Evolutionary conservation across 2,797 vertebrate genomes (phyloP), one percentile per base, ranked within the genome.

Genomic region (Acanthurus tractus): DNA sequence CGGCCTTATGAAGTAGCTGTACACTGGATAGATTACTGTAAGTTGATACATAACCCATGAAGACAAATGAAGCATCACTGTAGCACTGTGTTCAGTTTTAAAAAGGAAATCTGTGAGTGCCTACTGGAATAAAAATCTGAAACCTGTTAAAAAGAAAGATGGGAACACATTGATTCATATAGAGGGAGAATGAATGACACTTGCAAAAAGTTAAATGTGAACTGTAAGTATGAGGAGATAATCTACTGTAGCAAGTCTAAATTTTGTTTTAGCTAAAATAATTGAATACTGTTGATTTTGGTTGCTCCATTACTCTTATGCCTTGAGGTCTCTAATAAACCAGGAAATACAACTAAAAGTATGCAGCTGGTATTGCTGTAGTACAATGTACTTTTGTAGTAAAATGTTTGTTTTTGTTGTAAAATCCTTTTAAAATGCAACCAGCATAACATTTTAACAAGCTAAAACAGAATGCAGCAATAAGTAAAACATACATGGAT

Each of bases 1-100:
- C 72, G 89, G 86, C 72, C 77, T 89, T 78, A 40, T 61, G 54
- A 66, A 2, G 59, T 61, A 76, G 71, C 67, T 71, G 52, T 63
- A 68, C 66, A 63, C 70, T 81, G 74, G 63, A 58, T 61, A 11
- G 18, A 64, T 48, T 44, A 58, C 53, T 58, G 49, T 52, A 40
- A 75, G 20, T 6, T 8, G 14, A 14, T 46, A 36, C 44, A 14
- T 70, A 76, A 79, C 1, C n/a, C 48, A 55, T 1, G 12, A n/a
- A 36, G 36, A 40, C n/a, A 29, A 63, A 34, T 74, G 42, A 70
- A 61, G 49, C 25, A 42, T 29, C 14, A 29, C 29, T 68, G 34
- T 55, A 48, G 63, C 23, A 55, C 38, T 40, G 38, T 40, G 34
- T 54, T 78, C 5, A 34, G 18, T 64, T 77, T 34, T 58, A 50